Percentiles rank a stretch among this genome's conserved stretches.
Conservation (phyloP, 2,888 invertebrate species). For the Plagodis dolabraria region DNA sequence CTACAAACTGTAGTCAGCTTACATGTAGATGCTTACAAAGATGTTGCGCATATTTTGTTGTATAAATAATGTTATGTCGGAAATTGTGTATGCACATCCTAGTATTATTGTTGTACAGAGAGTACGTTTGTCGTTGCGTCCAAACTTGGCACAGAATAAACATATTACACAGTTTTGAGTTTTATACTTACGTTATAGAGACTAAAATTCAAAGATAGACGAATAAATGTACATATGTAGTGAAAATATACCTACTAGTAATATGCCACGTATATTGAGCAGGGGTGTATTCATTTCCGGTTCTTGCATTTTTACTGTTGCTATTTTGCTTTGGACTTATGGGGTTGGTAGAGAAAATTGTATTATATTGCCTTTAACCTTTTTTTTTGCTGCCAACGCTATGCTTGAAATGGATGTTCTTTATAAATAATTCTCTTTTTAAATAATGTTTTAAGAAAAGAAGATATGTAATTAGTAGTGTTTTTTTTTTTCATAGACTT, state of each 20-base stretch:
- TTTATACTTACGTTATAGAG: conserved; percentile 3
- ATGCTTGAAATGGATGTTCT: too few species aligned
- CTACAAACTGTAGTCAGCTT: conserved; percentile 1
- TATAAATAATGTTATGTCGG: conserved; percentile 12
- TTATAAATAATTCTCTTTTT: too few species aligned
- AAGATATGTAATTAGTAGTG: too few species aligned
- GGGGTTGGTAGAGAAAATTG: conserved; percentile 47
- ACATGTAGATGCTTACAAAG: too few species aligned
- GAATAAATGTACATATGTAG: conserved; percentile 3
- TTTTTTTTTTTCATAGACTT: too few species aligned
- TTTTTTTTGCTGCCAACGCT: not conserved
- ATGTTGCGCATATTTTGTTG: conserved; percentile 7
- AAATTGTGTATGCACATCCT: conserved; percentile 9
- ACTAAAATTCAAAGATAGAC: conserved; percentile 3
- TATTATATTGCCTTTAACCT: conserved; percentile 7
- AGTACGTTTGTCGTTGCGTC: conserved; percentile 3
- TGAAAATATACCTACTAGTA: conserved; percentile 3
- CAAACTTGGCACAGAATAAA: not conserved
- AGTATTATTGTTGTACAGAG: conserved; percentile 9
- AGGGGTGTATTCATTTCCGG: conserved; percentile 73
- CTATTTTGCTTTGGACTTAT: conserved; percentile 55
- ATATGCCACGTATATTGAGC: conserved; percentile 42
- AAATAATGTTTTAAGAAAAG: too few species aligned
- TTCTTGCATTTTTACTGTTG: conserved; percentile 71
- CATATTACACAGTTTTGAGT: conserved; percentile 4